Conservation (phyloP, 2,797 vertebrate species). For the Selene dorsalis region DNA sequence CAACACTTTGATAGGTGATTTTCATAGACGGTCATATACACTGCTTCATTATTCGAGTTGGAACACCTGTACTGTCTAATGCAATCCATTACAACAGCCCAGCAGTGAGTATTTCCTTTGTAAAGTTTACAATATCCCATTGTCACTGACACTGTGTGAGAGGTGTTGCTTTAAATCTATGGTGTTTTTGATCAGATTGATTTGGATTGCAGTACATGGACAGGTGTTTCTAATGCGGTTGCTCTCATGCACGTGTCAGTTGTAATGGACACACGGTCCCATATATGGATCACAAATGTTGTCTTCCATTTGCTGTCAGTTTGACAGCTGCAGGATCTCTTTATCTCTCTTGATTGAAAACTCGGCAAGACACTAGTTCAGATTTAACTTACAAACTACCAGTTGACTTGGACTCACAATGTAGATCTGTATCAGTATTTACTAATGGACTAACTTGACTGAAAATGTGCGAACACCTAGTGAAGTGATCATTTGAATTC, state of each 20-base stretch:
- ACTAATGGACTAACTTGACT: constrained; percentile 27
- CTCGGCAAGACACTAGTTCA: background rate
- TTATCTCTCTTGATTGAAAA: background rate
- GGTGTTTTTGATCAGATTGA: background rate
- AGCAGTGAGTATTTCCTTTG: background rate
- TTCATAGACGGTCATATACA: constrained; percentile 1
- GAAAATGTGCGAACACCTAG: constrained; percentile 37
- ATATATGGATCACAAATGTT: constrained; percentile 9
- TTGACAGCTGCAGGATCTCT: constrained; percentile 11
- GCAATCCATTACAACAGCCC: constrained; percentile 13
- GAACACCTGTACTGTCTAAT: background rate
- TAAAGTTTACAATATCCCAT: constrained; percentile 20
- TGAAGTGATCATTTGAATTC: constrained; percentile 4
- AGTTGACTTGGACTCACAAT: constrained; percentile 5
- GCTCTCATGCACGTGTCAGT: background rate
- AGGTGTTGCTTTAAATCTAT: constrained; percentile 18
- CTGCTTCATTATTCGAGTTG: background rate
- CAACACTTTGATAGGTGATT: background rate
- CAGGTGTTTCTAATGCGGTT: constrained; percentile 21
- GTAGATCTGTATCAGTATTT: constrained; percentile 29
- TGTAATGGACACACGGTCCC: constrained; percentile 4
- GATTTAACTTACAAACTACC: constrained; percentile 12
- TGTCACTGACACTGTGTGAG: constrained; percentile 11
- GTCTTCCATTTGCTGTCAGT: constrained; percentile 59
- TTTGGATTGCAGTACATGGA: constrained; percentile 11